These are phyloP conservation scores for Prorops nasuta DNA, from an alignment of 1,140 invertebrate species.

Conservation along the genomic window DNA sequence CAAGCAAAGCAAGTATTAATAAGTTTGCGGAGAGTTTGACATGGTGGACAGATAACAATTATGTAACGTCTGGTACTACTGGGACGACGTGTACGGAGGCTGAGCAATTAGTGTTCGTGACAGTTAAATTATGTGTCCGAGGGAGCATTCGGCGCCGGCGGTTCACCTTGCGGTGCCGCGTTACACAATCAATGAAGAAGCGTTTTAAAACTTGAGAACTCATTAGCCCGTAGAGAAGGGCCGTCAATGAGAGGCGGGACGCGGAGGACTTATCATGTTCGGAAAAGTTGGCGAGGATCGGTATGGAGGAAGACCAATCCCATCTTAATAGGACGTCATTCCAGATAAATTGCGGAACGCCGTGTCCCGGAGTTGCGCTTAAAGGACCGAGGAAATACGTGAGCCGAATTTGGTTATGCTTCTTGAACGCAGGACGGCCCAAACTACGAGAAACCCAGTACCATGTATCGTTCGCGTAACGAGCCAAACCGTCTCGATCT, in stretches of 20 bases:
- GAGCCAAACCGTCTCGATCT: slow-evolving; percentile 13
- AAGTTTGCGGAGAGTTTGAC: too few relatives aligned
- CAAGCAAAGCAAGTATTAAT: too few relatives aligned
- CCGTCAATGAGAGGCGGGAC: too few relatives aligned
- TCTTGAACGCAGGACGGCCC: background rate
- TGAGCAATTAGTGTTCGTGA: too few relatives aligned
- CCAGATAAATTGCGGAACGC: slow-evolving; percentile 34
- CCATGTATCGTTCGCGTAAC: slow-evolving; percentile 12
- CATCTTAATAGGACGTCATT: slow-evolving; percentile 35
- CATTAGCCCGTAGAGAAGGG: too few relatives aligned
- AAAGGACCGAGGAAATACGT: slow-evolving; percentile 30
- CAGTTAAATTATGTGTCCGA: too few relatives aligned
- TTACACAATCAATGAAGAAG: slow-evolving; percentile 20
- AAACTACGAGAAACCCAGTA: background rate
- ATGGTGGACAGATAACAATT: too few relatives aligned
- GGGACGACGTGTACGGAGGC: too few relatives aligned
- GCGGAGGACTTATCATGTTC: slow-evolving; percentile 16
- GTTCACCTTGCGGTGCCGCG: slow-evolving; percentile 4
- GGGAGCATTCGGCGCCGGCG: too few relatives aligned
- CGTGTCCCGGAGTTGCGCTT: slow-evolving; percentile 8
- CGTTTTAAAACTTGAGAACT: slow-evolving; percentile 29
- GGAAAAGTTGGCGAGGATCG: slow-evolving; percentile 12
- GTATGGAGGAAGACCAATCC: slow-evolving; percentile 15
- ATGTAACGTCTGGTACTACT: too few relatives aligned
- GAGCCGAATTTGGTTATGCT: slow-evolving; percentile 37